phyloP scores from a whole-genome alignment of 2,888 invertebrate species.

The Hanleya hanleyi region DNA sequence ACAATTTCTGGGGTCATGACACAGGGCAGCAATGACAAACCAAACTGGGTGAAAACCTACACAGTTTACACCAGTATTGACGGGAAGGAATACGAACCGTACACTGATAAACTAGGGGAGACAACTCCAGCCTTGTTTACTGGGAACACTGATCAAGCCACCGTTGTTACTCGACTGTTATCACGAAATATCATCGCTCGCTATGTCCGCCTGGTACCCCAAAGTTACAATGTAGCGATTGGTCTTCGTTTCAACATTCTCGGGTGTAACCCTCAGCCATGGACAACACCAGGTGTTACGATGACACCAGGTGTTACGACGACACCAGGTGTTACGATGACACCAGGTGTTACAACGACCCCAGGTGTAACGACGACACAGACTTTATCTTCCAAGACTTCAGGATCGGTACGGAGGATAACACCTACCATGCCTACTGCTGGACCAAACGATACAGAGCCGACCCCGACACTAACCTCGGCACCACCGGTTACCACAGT shows the following conservation, averaged over 20 bases:
- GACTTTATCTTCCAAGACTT: no score
- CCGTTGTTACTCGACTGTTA: constrained; percentile 33
- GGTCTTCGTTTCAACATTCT: constrained; percentile 10
- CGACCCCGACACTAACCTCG: constrained; percentile 35
- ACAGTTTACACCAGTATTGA: neutral
- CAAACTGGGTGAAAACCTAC: constrained; percentile 2
- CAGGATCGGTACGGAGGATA: no score
- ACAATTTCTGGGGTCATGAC: neutral
- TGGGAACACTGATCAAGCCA: neutral
- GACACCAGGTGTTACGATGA: neutral
- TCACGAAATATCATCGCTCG: constrained; percentile 46
- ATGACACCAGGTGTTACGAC: neutral
- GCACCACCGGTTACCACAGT: constrained; percentile 19
- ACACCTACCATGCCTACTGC: constrained; percentile 35
- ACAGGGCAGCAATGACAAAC: constrained; percentile 27
- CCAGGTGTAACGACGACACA: no score
- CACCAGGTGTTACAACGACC: constrained; percentile 29
- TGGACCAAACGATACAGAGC: constrained; percentile 12
- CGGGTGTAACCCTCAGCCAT: constrained; percentile 15
- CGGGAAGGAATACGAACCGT: neutral
- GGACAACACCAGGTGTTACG: neutral
- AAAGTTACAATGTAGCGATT: neutral
- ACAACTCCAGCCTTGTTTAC: constrained; percentile 18
- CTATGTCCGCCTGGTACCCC: constrained; percentile 9
- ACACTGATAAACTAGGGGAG: neutral